A percentile compares a stretch with the other conserved stretches of the same genome.
Conservation (phyloP, 2,888 invertebrate species). For the Spodoptera littoralis region DNA sequence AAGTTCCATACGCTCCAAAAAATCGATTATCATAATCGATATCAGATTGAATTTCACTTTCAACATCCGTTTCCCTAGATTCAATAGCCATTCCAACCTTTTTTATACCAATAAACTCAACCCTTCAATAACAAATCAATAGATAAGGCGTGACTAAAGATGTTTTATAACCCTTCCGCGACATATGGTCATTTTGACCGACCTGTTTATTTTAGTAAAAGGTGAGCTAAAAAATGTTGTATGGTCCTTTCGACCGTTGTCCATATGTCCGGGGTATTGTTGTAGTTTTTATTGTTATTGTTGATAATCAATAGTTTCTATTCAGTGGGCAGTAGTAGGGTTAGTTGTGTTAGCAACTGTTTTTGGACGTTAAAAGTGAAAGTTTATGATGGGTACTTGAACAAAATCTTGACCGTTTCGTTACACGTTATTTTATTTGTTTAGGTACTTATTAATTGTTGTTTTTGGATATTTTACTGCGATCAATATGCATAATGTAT, state of each 20-base stretch:
- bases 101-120: constrained; percentile 55
- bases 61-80: constrained; percentile 11
- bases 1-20: neutral
- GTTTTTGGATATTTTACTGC: too few relatives aligned
- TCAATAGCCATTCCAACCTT: constrained; percentile 19
- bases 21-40: constrained; percentile 11
- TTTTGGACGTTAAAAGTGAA: constrained; percentile 30
- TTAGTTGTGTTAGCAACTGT: constrained; percentile 59
- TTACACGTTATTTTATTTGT: too few relatives aligned
- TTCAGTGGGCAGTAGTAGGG: constrained; percentile 74
- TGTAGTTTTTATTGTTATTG: constrained; percentile 67
- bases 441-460: too few relatives aligned
- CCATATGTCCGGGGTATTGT: constrained; percentile 69
- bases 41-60: constrained; percentile 36
- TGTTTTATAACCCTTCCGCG: constrained; percentile 67
- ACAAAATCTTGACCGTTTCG: too few relatives aligned
- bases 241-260: constrained; percentile 64
- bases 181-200: constrained; percentile 70
- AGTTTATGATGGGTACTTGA: constrained; percentile 10
- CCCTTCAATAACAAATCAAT: constrained; percentile 69
- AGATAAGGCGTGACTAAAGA: constrained; percentile 71
- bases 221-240: constrained; percentile 65
- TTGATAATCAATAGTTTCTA: constrained; percentile 71
- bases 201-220: constrained; percentile 61
- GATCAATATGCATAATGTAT: too few relatives aligned